phyloP scores from a whole-genome alignment of 2,888 invertebrate genomes.

The Leptarthrus brevirostris region DNA sequence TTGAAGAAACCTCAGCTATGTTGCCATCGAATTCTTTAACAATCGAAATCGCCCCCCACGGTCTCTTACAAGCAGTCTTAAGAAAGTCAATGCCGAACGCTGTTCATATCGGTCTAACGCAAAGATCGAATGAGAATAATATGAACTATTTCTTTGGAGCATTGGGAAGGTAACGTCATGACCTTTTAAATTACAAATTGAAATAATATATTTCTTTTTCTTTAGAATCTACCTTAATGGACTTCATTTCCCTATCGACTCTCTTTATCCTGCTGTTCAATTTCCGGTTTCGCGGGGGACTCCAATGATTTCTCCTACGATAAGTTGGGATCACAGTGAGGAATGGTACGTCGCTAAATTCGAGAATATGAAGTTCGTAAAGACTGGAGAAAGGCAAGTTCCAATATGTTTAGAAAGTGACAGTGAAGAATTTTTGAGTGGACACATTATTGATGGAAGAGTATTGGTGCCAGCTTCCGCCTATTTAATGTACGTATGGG shows the following conservation, averaged over 20 bases:
- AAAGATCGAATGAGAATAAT: conserved; percentile 70
- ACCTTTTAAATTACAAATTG: neutral
- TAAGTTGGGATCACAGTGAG: conserved; percentile 90
- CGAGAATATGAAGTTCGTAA: conserved; percentile 75
- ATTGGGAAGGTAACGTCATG: conserved; percentile 68
- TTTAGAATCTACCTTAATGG: conserved; percentile 82
- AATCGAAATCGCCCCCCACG: conserved; percentile 79
- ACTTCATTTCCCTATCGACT: conserved; percentile 77
- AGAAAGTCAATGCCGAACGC: conserved; percentile 71
- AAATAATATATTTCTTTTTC: conserved; percentile 59
- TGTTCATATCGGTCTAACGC: conserved; percentile 72
- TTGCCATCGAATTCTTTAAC: conserved; percentile 74
- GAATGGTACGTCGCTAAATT: conserved; percentile 81
- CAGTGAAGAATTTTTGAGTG: conserved; percentile 77
- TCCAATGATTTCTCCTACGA: conserved; percentile 82
- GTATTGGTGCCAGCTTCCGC: conserved; percentile 81
- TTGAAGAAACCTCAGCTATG: conserved; percentile 74
- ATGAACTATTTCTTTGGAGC: conserved; percentile 64
- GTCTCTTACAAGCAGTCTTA: conserved; percentile 75
- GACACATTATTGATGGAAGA: conserved; percentile 87
- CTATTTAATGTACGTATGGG: conserved; percentile 82
- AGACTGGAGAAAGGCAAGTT: conserved; percentile 75
- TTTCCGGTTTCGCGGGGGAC: conserved; percentile 91
- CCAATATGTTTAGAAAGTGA: conserved; percentile 73
- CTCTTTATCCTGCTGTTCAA: conserved; percentile 79